phyloP scores from a whole-genome alignment of 1,140 invertebrate genomes.

The Euwallacea fornicatus region DNA sequence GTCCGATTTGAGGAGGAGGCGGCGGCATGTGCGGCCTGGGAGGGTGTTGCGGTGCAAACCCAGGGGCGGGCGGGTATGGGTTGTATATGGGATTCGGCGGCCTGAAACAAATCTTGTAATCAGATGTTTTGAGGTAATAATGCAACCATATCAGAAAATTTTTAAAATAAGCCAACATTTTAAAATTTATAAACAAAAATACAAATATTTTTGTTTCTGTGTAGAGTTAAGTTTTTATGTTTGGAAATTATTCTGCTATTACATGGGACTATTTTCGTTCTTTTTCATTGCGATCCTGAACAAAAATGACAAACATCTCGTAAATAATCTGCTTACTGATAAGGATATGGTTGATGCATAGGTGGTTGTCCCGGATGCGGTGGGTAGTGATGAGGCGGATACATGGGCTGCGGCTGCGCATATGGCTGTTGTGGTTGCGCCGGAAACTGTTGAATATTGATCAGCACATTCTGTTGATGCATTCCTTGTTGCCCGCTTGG shows the following conservation, averaged over 20 bases:
- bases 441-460: conserved; percentile 54
- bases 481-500: conserved; percentile 35
- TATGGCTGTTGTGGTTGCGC: conserved; percentile 46
- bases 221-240: too few species aligned
- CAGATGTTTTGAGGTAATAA: neutral
- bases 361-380: conserved; percentile 46
- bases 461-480: conserved; percentile 54
- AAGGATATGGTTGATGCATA: conserved; percentile 47
- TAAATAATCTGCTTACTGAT: conserved; percentile 46
- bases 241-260: too few species aligned
- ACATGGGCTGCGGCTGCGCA: conserved; percentile 47
- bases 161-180: too few species aligned
- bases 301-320: neutral
- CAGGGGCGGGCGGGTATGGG: conserved; percentile 44
- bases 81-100: conserved; percentile 48
- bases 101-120: conserved; percentile 33
- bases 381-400: conserved; percentile 35
- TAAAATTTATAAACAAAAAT: too few species aligned
- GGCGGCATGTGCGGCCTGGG: conserved; percentile 52
- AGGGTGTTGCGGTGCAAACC: conserved; percentile 50
- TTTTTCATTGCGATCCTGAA: too few species aligned
- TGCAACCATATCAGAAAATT: too few species aligned
- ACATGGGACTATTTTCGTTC: too few species aligned
- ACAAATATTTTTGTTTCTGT: too few species aligned
- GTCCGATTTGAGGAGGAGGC: conserved; percentile 54